Evolutionary conservation across 2,113 vertebrate species (phyloP).

Genomic region (Pionites leucogaster): DNA sequence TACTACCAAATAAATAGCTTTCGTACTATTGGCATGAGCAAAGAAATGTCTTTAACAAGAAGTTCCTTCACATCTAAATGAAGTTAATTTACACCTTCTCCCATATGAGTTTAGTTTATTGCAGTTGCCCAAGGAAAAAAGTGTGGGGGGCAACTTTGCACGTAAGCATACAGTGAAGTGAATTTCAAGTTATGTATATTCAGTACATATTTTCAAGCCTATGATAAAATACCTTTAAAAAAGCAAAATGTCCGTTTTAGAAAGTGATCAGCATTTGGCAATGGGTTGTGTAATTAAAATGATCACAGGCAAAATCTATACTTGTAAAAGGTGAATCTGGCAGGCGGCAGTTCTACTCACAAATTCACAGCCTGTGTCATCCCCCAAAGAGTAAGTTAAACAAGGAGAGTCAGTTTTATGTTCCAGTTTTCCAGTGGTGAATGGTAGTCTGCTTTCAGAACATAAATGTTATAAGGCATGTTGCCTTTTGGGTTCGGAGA

Average conservation of each 20-base stretch:
- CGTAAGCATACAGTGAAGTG: rapidly evolving
- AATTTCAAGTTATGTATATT: neutral
- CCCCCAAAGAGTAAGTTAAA: neutral
- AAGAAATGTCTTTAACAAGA: neutral
- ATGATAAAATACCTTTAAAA: neutral
- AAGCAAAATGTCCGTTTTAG: neutral
- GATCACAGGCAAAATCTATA: neutral
- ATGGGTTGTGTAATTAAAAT: neutral
- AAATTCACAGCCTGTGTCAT: neutral
- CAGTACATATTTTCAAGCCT: neutral
- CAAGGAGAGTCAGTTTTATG: neutral
- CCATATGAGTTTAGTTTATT: neutral
- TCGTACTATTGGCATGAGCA: neutral
- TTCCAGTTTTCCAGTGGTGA: neutral
- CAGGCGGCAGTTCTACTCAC: neutral
- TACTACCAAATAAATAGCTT: neutral
- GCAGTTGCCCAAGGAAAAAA: neutral
- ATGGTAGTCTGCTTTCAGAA: neutral
- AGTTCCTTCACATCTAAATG: neutral
- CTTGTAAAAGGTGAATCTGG: neutral
- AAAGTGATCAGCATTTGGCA: neutral
- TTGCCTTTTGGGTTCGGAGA: neutral
- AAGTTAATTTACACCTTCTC: neutral
- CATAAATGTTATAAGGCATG: neutral
- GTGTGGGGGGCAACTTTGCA: neutral